These are phyloP conservation scores for Noctilio leporinus DNA, from an alignment of 2,113 vertebrate genomes.

Conservation along the genomic window DNA sequence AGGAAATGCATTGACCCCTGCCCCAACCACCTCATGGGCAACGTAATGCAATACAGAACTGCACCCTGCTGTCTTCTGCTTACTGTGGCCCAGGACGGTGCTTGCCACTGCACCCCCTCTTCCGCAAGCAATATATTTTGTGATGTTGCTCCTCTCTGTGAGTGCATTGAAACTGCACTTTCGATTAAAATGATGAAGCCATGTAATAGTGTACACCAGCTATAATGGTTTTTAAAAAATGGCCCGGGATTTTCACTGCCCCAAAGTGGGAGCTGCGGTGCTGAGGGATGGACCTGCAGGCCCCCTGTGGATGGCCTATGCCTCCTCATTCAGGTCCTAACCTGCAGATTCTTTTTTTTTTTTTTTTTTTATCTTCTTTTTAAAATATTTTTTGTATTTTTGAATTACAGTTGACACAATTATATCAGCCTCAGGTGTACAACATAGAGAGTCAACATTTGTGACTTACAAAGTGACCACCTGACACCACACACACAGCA, in stretches of 20 bases:
- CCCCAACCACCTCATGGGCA: neutral
- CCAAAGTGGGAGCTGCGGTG: neutral
- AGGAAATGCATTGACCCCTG: neutral
- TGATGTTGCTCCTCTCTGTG: neutral
- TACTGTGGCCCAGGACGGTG: neutral
- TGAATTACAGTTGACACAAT: neutral
- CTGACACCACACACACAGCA: neutral
- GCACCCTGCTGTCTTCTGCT: neutral
- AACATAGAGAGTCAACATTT: too few relatives aligned
- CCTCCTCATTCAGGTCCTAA: neutral
- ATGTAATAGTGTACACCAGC: neutral
- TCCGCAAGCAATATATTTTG: neutral
- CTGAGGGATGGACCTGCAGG: too few relatives aligned
- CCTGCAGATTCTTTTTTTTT: neutral
- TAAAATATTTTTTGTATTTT: neutral
- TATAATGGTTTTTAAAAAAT: neutral
- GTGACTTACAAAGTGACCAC: neutral
- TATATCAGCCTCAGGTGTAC: neutral
- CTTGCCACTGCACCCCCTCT: neutral
- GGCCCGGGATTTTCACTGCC: neutral
- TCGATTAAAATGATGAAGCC: neutral
- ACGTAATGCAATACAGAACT: too few relatives aligned
- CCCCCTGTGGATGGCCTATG: neutral
- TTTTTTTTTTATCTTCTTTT: neutral
- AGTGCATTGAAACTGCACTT: neutral